Percentiles rank a stretch among this genome's conserved stretches.
These are phyloP conservation scores for Oncorhynchus tshawytscha DNA, from an alignment of 2,113 vertebrate genomes.

Conservation along the genomic window DNA sequence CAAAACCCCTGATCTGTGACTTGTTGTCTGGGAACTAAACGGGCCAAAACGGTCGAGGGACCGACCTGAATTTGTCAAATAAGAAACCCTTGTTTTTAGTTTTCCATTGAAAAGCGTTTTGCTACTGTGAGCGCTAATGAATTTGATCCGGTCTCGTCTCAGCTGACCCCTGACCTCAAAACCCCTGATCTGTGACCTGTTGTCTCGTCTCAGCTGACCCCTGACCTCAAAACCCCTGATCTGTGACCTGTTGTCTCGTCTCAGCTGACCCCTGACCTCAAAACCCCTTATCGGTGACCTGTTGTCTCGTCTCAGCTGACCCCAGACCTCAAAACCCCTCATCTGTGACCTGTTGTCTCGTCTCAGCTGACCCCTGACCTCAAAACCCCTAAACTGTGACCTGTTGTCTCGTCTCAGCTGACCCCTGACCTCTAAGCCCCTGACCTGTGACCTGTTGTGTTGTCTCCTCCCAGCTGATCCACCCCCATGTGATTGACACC, in stretches of 20 bases:
- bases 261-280: conserved; percentile 76
- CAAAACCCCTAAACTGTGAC: too few species aligned
- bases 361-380: conserved; percentile 77
- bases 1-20: too few species aligned
- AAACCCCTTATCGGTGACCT: too few species aligned
- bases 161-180: conserved; percentile 67
- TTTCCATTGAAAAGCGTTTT: neutral
- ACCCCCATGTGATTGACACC: conserved; percentile 87
- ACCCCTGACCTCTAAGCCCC: neutral
- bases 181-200: conserved; percentile 57
- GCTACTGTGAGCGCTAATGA: neutral
- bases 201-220: conserved; percentile 69
- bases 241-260: neutral
- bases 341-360: neutral
- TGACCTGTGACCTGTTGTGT: conserved; percentile 66
- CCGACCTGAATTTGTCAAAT: too few species aligned
- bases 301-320: conserved; percentile 75
- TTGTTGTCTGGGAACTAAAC: too few species aligned
- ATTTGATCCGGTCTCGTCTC: conserved; percentile 4
- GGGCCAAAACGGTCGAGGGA: too few species aligned
- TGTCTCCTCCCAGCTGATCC: conserved; percentile 77
- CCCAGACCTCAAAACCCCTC: conserved; percentile 23
- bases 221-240: conserved; percentile 67
- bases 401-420: neutral
- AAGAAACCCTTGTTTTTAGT: too few species aligned